Percentiles rank a stretch among this genome's conserved stretches.
Conservation (phyloP, 2,797 vertebrate genomes). For the Sylvia borin region DNA sequence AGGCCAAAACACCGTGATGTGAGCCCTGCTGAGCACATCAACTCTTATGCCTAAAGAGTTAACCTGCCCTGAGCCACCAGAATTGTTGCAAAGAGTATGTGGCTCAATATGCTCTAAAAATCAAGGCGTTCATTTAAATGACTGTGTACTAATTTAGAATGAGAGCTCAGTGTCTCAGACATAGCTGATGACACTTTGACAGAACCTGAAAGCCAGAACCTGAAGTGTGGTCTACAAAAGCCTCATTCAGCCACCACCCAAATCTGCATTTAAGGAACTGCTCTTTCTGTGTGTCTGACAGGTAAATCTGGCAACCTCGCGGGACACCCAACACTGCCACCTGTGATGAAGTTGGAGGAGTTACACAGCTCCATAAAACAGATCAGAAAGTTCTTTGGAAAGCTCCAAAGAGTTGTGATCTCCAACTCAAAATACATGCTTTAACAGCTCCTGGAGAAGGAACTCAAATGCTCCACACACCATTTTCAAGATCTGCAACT, state of each 20-base stretch:
- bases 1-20: neutral
- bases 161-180: neutral
- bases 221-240: neutral
- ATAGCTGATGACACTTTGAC: neutral
- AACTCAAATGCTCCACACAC: neutral
- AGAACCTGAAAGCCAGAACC: neutral
- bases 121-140: neutral
- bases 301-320: neutral
- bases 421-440: neutral
- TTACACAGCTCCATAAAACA: neutral
- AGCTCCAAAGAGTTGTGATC: neutral
- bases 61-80: neutral
- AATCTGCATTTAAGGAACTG: neutral
- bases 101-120: neutral
- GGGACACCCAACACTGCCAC: neutral
- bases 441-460: neutral
- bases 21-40: neutral
- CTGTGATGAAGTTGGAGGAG: fast-evolving
- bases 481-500: neutral
- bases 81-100: neutral
- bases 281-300: neutral
- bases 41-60: neutral
- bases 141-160: neutral
- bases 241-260: neutral
- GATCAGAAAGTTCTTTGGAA: neutral